Conservation (phyloP, 2,888 invertebrate genomes). For the Melanostoma scalare region DNA sequence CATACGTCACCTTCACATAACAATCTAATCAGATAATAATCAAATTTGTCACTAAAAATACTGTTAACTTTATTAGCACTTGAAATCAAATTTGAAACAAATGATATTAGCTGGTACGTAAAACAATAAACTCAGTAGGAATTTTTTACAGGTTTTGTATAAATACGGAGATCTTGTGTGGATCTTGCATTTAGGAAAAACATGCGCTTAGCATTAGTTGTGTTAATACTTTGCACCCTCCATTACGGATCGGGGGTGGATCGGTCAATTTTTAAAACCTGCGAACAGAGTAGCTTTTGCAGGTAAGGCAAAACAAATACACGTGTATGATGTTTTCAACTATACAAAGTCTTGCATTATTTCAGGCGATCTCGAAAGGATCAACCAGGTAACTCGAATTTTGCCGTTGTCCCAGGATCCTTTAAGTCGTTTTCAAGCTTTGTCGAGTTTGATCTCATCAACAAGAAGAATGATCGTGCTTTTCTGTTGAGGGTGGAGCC, state of each 20-base stretch:
- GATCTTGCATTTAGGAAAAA: constrained; percentile 34
- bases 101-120: too few species aligned
- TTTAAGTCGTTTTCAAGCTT: constrained; percentile 87
- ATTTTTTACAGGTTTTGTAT: background rate
- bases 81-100: too few species aligned
- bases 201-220: constrained; percentile 77
- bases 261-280: constrained; percentile 95
- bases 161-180: background rate
- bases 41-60: too few species aligned
- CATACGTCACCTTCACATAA: too few species aligned
- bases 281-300: constrained; percentile 98
- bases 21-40: too few species aligned
- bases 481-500: constrained; percentile 81
- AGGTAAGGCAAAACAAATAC: constrained; percentile 84
- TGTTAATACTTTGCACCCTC: constrained; percentile 77
- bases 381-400: constrained; percentile 89
- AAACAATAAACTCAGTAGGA: too few species aligned
- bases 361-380: constrained; percentile 88
- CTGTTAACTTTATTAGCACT: too few species aligned
- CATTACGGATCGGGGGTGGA: constrained; percentile 86
- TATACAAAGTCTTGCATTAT: background rate
- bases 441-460: constrained; percentile 88
- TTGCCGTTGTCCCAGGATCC: constrained; percentile 87
- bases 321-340: background rate
- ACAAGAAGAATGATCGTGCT: constrained; percentile 83